A percentile compares a stretch with the other conserved stretches of the same genome.
Conservation (phyloP, 2,888 invertebrate species). For the Hirtodrosophila histrioides region DNA sequence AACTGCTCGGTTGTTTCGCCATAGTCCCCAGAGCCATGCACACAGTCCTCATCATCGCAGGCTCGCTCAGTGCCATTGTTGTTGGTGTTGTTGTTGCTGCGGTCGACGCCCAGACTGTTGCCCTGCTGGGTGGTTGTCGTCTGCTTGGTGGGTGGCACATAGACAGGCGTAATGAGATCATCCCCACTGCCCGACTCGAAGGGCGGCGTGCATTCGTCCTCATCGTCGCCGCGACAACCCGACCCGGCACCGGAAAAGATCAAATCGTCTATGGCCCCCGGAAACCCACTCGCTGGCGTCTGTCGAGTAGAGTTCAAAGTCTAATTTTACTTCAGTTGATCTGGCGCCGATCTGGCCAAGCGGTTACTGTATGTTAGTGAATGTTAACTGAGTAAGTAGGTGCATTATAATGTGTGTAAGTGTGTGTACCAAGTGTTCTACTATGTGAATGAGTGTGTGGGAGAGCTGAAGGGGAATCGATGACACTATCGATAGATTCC, state of each 20-base stretch:
- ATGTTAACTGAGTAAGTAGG: constrained; percentile 54
- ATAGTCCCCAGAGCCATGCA: constrained; percentile 91
- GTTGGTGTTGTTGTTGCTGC: constrained; percentile 28
- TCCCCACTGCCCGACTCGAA: constrained; percentile 94
- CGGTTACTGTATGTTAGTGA: constrained; percentile 61
- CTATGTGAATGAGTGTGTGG: constrained; percentile 4
- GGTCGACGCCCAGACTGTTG: constrained; percentile 75
- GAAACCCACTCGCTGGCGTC: constrained; percentile 93
- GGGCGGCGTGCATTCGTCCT: constrained; percentile 94
- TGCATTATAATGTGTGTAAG: constrained; percentile 32
- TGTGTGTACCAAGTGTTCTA: constrained; percentile 1
- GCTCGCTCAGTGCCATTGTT: constrained; percentile 85
- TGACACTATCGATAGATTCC: no score
- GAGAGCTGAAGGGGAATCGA: no score
- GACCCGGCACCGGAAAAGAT: constrained; percentile 96
- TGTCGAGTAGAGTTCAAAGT: constrained; percentile 84
- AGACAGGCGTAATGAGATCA: constrained; percentile 96
- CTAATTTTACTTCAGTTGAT: constrained; percentile 77
- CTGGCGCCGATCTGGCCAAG: constrained; percentile 63
- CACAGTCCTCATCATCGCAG: constrained; percentile 94
- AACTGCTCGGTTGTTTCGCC: constrained; percentile 89
- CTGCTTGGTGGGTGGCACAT: constrained; percentile 92
- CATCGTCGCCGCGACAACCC: constrained; percentile 95
- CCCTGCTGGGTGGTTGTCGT: constrained; percentile 86
- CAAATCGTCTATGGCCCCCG: constrained; percentile 92